Conservation (phyloP, 1,140 invertebrate genomes). For the Hermetia illucens region DNA sequence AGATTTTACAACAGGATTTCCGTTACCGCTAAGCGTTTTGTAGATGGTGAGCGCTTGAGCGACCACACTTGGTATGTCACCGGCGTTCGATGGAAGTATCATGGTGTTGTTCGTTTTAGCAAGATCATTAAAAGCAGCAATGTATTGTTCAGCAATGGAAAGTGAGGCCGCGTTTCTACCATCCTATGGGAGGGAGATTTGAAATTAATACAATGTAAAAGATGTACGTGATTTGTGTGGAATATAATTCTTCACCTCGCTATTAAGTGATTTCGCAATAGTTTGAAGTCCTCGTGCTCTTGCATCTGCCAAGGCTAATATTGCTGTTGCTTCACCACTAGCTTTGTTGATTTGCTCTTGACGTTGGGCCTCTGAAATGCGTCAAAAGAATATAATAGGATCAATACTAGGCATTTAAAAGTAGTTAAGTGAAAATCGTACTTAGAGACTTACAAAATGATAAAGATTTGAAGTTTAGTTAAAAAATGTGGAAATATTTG, state of each 20-base stretch:
- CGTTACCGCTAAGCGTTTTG: conserved; percentile 8
- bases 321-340: conserved; percentile 72
- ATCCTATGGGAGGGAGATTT: conserved; percentile 32
- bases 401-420: too few relatives aligned
- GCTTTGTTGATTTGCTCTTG: conserved; percentile 82
- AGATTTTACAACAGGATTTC: too few relatives aligned
- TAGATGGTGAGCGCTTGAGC: conserved; percentile 51
- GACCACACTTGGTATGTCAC: conserved; percentile 72
- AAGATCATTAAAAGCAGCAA: conserved; percentile 81
- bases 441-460: too few relatives aligned
- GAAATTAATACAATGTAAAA: conserved; percentile 2
- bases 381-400: too few relatives aligned
- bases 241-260: conserved; percentile 33
- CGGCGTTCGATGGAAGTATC: conserved; percentile 80
- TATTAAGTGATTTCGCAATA: conserved; percentile 51
- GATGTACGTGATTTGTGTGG: not conserved
- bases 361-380: conserved; percentile 57
- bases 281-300: conserved; percentile 62
- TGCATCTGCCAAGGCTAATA: conserved; percentile 73
- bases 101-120: conserved; percentile 90
- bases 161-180: conserved; percentile 81
- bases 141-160: conserved; percentile 90
- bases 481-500: not conserved
- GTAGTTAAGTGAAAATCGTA: too few relatives aligned
- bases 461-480: not conserved